phyloP scores from a whole-genome alignment of 2,113 vertebrate genomes.

The Coregonus clupeaformis region DNA sequence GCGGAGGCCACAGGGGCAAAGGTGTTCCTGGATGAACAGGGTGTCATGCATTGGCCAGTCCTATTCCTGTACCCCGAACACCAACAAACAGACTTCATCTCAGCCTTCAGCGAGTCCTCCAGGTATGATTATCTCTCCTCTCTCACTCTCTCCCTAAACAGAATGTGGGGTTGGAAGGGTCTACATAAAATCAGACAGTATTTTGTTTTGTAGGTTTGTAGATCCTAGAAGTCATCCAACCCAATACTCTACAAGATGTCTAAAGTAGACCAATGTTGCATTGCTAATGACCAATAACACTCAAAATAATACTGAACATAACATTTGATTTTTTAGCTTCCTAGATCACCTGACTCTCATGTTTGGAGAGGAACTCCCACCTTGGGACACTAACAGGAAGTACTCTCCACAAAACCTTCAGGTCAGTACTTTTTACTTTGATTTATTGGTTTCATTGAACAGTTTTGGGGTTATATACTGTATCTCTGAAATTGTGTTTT shows the following conservation, averaged over 20 bases:
- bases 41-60: constrained; percentile 87
- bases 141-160: neutral
- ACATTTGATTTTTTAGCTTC: constrained; percentile 74
- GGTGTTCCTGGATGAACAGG: constrained; percentile 81
- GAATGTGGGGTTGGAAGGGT: too few relatives aligned
- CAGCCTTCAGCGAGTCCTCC: constrained; percentile 86
- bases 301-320: neutral
- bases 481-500: neutral
- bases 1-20: constrained; percentile 73
- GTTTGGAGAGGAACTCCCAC: constrained; percentile 88
- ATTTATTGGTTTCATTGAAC: neutral
- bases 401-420: constrained; percentile 82
- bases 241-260: neutral
- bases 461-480: neutral
- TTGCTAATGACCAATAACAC: neutral
- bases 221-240: neutral
- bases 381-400: constrained; percentile 90
- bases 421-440: constrained; percentile 70
- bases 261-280: neutral
- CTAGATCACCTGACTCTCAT: constrained; percentile 87
- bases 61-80: constrained; percentile 93
- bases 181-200: too few relatives aligned
- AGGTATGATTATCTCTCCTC: constrained; percentile 67
- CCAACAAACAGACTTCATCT: constrained; percentile 89
- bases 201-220: too few relatives aligned